These are phyloP conservation scores for Drosophila pseudoananassae DNA, from an alignment of 1,140 invertebrate genomes.

Conservation along the genomic window DNA sequence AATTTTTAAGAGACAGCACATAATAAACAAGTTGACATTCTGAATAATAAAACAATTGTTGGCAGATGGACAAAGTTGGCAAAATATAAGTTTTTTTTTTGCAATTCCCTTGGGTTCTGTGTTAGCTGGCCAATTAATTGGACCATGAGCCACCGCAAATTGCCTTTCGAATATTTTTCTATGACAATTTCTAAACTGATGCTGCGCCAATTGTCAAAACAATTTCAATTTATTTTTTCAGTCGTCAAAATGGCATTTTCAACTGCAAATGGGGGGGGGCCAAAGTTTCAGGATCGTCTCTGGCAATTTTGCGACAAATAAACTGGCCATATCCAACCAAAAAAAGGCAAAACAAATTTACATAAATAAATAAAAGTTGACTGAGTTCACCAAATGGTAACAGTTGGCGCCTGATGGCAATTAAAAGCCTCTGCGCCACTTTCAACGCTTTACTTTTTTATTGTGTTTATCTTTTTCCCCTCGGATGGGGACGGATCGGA, in stretches of 20 bases:
- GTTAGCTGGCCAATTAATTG: constrained; percentile 51
- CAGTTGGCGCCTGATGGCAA: constrained; percentile 71
- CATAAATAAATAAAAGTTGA: constrained; percentile 79
- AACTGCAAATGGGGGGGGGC: constrained; percentile 17
- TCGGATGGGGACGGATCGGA: background rate
- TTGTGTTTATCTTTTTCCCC: constrained; percentile 39
- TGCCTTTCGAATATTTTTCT: constrained; percentile 30
- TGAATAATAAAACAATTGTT: constrained; percentile 27
- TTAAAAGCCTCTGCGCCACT: constrained; percentile 66
- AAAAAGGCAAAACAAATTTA: constrained; percentile 64
- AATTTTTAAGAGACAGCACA: constrained; percentile 9
- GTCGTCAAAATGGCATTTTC: constrained; percentile 39
- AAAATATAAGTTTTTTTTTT: constrained; percentile 9
- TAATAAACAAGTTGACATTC: constrained; percentile 14
- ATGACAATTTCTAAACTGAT: constrained; percentile 40
- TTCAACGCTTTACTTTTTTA: constrained; percentile 20
- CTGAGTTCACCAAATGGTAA: constrained; percentile 58
- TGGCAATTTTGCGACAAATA: constrained; percentile 73
- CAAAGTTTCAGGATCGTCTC: constrained; percentile 45
- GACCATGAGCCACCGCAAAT: constrained; percentile 20
- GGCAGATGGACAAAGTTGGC: constrained; percentile 54
- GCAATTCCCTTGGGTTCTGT: constrained; percentile 4
- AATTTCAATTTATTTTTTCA: constrained; percentile 68
- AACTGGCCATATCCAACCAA: constrained; percentile 19
- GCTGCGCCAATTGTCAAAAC: constrained; percentile 65